Conservation (phyloP, 2,888 invertebrate species). For the Xylota segnis region DNA sequence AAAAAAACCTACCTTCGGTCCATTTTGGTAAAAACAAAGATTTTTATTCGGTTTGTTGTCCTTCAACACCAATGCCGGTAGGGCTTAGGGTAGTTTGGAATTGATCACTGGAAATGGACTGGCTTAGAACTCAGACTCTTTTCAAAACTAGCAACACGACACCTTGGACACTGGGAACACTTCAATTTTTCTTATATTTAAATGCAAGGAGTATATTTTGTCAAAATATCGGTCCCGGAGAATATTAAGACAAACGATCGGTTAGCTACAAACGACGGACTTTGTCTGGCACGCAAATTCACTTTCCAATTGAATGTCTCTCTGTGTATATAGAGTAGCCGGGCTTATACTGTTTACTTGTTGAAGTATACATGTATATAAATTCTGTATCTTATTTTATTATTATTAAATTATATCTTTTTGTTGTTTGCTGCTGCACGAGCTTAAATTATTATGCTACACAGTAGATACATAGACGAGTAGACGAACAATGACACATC, state of each 20-base stretch:
- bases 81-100: too few species aligned
- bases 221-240: background rate
- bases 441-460: background rate
- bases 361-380: background rate
- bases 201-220: background rate
- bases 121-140: background rate
- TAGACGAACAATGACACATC: slow-evolving; percentile 1
- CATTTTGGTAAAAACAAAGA: slow-evolving; percentile 2
- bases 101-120: background rate
- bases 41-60: too few species aligned
- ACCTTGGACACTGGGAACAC: too few species aligned
- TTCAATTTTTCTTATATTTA: background rate
- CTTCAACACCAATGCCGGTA: background rate
- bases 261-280: slow-evolving; percentile 30
- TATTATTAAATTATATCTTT: slow-evolving; percentile 29
- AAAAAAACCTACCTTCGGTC: background rate
- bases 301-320: slow-evolving; percentile 38
- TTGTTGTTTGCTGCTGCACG: slow-evolving; percentile 2
- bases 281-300: slow-evolving; percentile 45
- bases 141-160: background rate
- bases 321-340: slow-evolving; percentile 6
- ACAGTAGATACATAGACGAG: background rate
- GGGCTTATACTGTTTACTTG: slow-evolving; percentile 14
- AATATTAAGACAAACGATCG: slow-evolving; percentile 35
- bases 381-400: slow-evolving; percentile 22